These are phyloP conservation scores for Cryptoblepharus egeriae DNA, from an alignment of 2,797 vertebrate species.

Conservation along the genomic window DNA sequence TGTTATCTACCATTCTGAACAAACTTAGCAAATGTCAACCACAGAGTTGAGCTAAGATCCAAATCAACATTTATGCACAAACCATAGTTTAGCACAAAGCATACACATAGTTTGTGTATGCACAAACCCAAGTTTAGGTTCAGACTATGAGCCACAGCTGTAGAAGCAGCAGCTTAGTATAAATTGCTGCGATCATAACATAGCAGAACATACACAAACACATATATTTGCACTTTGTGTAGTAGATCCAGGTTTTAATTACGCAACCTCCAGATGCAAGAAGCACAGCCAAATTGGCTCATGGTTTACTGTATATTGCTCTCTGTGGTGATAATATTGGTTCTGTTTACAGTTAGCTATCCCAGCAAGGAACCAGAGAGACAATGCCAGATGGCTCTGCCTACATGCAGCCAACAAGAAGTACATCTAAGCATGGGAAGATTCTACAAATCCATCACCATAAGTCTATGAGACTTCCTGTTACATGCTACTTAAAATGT, in stretches of 20 bases:
- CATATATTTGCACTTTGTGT: background rate
- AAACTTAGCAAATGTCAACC: background rate
- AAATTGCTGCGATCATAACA: background rate
- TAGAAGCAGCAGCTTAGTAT: background rate
- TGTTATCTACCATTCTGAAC: background rate
- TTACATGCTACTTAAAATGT: background rate
- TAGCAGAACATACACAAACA: background rate
- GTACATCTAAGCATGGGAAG: background rate
- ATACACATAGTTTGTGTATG: no score
- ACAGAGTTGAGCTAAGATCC: background rate
- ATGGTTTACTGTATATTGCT: constrained; percentile 13
- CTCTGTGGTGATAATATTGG: constrained; percentile 9
- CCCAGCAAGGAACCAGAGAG: constrained; percentile 21
- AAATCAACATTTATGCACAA: background rate
- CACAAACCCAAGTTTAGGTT: background rate
- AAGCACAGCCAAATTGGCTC: constrained; percentile 24
- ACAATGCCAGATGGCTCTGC: constrained; percentile 3
- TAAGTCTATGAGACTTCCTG: background rate
- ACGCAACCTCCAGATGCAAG: constrained; percentile 30
- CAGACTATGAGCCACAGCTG: background rate
- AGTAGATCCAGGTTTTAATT: background rate
- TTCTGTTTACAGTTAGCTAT: constrained; percentile 28
- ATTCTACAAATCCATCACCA: background rate
- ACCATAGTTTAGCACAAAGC: background rate
- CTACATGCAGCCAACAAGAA: background rate